Evolutionary conservation across 2,888 invertebrate genomes (phyloP), one percentile per base, ranked within the genome.

Genomic region (Tetropium fuscum): DNA sequence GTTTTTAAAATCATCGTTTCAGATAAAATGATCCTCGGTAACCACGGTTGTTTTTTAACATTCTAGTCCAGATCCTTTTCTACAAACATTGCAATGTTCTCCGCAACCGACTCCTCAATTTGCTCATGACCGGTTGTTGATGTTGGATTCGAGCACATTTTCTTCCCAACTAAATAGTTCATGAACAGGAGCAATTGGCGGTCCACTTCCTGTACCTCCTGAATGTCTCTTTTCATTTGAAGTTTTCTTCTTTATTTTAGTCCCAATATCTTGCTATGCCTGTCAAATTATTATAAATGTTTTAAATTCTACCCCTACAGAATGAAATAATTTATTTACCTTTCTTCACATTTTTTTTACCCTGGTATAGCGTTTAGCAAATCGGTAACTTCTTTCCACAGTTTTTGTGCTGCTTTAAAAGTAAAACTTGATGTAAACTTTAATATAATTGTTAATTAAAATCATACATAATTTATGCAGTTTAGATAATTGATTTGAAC

Each of bases 281-380:
- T 30, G 30, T 30, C 8, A 30, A 30, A 7, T 4, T 30, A 30
- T 30, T 30, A 30, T 30, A 30, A 30, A 8, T 30, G 30, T 30
- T 30, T n/a, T n/a, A n/a, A n/a, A n/a, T n/a, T n/a, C n/a, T n/a
- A n/a, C n/a, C n/a, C n/a, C n/a, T n/a, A n/a, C n/a, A n/a, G n/a
- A n/a, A n/a, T n/a, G n/a, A n/a, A n/a, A n/a, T n/a, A n/a, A n/a
- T n/a, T n/a, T n/a, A n/a, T n/a, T n/a, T n/a, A n/a, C n/a, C n/a
- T n/a, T n/a, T n/a, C n/a, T n/a, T n/a, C n/a, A n/a, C n/a, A n/a
- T n/a, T n/a, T n/a, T n/a, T n/a, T n/a, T 30, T 30, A 30, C 30
- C 30, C 30, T 30, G 30, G 30, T 30, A 30, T 30, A 30, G 30
- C 30, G 30, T 30, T 30, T 30, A 30, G 30, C 30, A 30, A 30